phyloP scores from a whole-genome alignment of 2,113 vertebrate genomes.

The Xenotilapia flavipinnis region DNA sequence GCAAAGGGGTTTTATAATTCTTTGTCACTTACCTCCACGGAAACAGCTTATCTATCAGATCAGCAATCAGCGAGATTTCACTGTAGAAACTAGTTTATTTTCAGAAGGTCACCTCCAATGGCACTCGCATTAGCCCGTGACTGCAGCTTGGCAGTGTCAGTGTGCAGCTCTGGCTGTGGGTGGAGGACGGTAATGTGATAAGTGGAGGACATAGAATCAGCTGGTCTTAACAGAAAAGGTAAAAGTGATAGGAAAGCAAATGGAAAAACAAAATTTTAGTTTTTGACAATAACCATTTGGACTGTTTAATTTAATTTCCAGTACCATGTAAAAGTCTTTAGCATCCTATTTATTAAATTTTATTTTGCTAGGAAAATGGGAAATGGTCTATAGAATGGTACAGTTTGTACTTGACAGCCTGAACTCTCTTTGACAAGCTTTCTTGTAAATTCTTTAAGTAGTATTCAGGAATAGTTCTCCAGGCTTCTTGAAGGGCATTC shows the following conservation, averaged over 20 bases:
- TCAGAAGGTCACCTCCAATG: background rate
- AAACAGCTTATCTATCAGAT: constrained; percentile 14
- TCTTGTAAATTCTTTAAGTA: background rate
- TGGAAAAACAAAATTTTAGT: background rate
- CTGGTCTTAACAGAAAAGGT: background rate
- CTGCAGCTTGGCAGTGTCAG: background rate
- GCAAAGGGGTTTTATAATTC: background rate
- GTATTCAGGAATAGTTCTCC: background rate
- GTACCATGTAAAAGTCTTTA: background rate
- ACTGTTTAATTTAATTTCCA: background rate
- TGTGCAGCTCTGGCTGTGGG: background rate
- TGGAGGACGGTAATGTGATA: constrained; percentile 3
- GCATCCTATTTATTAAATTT: background rate
- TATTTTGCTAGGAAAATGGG: background rate
- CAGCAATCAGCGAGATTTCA: background rate
- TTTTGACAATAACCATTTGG: background rate
- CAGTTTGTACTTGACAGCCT: background rate
- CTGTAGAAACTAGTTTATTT: background rate
- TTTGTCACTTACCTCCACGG: background rate
- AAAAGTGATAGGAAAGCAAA: background rate
- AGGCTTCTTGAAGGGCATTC: background rate
- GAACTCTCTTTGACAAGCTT: background rate
- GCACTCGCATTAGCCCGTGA: background rate
- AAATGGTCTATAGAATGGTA: background rate
- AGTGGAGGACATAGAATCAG: constrained; percentile 18